phyloP scores from a whole-genome alignment of 2,113 vertebrate species.

The Physeter macrocephalus region DNA sequence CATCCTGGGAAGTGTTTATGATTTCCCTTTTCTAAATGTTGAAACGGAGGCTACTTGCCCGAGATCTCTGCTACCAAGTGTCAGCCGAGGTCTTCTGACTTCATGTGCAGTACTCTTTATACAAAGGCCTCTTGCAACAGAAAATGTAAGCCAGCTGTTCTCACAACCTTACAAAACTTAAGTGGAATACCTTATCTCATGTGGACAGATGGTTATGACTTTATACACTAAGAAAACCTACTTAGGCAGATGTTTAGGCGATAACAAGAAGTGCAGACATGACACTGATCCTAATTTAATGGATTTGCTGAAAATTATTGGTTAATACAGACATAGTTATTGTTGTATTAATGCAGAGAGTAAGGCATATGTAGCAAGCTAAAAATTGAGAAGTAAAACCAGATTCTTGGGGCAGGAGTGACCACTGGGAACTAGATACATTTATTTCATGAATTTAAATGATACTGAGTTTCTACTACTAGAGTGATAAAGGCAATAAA shows the following conservation, averaged over 20 bases:
- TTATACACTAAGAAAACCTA: slow-evolving; percentile 30
- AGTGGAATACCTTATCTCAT: neutral
- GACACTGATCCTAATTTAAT: slow-evolving; percentile 28
- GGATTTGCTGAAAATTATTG: slow-evolving; percentile 13
- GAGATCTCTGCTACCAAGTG: neutral
- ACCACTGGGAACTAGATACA: neutral
- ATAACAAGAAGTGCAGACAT: slow-evolving; percentile 40
- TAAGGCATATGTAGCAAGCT: neutral
- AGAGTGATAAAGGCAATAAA: neutral
- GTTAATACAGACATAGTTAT: neutral
- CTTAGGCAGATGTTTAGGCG: slow-evolving; percentile 44
- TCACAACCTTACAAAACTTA: neutral
- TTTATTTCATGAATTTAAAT: neutral
- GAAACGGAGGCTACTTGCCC: neutral
- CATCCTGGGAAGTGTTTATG: neutral
- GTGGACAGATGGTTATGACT: slow-evolving; percentile 51
- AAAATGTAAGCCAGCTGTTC: neutral
- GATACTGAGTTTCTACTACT: neutral
- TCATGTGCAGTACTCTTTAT: neutral
- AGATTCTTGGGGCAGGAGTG: neutral
- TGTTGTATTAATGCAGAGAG: neutral
- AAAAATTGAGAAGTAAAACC: neutral
- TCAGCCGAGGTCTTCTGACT: neutral
- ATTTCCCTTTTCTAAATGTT: neutral
- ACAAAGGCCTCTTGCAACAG: neutral